Base-by-base conservation (phyloP, 2,888 invertebrate species). In the Fissipunctia ypsillon region DNA sequence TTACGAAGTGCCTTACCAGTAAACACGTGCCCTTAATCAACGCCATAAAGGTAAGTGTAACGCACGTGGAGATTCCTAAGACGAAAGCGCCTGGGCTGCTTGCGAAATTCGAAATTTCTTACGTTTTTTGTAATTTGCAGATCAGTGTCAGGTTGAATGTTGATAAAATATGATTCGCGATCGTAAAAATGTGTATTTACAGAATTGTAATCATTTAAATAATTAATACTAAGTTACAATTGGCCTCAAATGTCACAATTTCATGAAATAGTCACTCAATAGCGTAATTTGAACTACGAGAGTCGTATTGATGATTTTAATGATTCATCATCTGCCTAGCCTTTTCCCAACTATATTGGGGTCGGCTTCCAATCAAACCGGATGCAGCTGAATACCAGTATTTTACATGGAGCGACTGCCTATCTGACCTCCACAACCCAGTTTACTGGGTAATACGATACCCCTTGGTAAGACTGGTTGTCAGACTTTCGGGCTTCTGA, bases 1-100 rank as follows among this genome's bases (percentile, higher is more conserved):
- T 98, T 65, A 94, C 97, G 0, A 96, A 97, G 63, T 94, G 96
- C 77, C 94, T 97, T 41, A 88, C 90, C 45, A 92, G 90, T 75
- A 75, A 88, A 9, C 89, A 90, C 38, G 68, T 83, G 4, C 88
- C 92, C 1, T 84, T 95, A 76, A 84, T 85, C 5, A 72, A 88
- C 2, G 94, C 95, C 12, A 76, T 95, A 0, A 83, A 90, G 89
- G 94, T 76, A 16, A 43, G 73, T 35, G 9, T n/a, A 3, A 19
- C 3, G 31, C 19, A 54, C 22, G 22, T 9, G 14, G 6, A 28
- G 10, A 25, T 35, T 9, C 28, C 14, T 28, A 25, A 25, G 3
- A 0, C 14, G 14, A 22, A 63, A 63, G 45, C 28, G 22, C 28
- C 22, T 22, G 14, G 3, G 14, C 14, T 2, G 50, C 5, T 12